These are phyloP conservation scores for Phrynocephalus vlangalii DNA, from an alignment of 2,797 vertebrate species.

Conservation along the genomic window DNA sequence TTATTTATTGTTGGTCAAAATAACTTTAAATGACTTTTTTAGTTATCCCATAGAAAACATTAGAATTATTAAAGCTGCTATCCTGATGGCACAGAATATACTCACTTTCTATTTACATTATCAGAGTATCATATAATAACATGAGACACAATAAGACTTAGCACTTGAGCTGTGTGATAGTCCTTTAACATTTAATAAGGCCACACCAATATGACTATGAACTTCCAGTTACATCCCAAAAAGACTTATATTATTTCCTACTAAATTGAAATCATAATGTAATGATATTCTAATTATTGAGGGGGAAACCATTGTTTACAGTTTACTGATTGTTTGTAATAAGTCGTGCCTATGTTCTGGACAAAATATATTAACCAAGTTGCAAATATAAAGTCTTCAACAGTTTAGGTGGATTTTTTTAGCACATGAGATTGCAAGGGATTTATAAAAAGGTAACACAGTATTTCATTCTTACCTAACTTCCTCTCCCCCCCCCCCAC, in stretches of 20 bases:
- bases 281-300: background rate
- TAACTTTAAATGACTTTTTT: too few relatives aligned
- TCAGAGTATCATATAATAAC: background rate
- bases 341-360: background rate
- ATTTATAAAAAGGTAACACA: slow-evolving; percentile 24
- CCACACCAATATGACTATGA: background rate
- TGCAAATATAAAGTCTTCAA: slow-evolving; percentile 2
- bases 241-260: background rate
- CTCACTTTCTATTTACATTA: background rate
- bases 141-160: background rate
- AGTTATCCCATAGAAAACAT: background rate
- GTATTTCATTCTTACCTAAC: slow-evolving; percentile 24
- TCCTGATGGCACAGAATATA: background rate
- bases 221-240: background rate
- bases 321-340: background rate
- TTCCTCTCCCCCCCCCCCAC: background rate
- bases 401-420: background rate
- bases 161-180: background rate
- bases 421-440: background rate
- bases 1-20: too few relatives aligned
- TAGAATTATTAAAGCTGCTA: background rate
- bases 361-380: slow-evolving; percentile 3
- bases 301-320: background rate
- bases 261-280: background rate
- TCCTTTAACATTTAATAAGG: background rate